Conservation (phyloP, 2,113 vertebrate genomes). For the Platanista minor region DNA sequence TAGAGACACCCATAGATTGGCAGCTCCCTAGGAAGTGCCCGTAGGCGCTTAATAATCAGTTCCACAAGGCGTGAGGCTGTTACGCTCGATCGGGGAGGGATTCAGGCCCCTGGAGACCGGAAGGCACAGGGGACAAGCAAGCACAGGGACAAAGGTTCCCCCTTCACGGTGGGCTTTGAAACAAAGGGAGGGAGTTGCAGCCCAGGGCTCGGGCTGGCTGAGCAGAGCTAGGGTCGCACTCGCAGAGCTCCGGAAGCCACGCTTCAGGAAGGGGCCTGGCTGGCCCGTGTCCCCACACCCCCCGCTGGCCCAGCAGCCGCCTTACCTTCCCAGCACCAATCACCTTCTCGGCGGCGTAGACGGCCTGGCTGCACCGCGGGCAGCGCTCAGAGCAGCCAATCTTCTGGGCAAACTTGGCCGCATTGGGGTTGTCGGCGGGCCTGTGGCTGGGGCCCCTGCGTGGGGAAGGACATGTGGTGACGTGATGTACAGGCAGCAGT, state of each 20-base stretch:
- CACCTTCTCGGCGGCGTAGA: slow-evolving; percentile 95
- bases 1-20: not conserved
- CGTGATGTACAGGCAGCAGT: accelerated
- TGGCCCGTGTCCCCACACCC: accelerated
- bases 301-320: accelerated
- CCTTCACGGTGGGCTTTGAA: not conserved
- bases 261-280: accelerated
- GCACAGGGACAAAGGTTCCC: not conserved
- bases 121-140: not conserved
- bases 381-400: slow-evolving; percentile 90
- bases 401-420: slow-evolving; percentile 89
- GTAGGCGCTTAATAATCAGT: too few relatives aligned
- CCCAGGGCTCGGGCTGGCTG: not conserved
- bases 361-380: slow-evolving; percentile 89
- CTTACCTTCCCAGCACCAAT: slow-evolving; percentile 94
- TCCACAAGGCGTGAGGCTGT: not conserved
- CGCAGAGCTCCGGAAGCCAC: not conserved
- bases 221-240: not conserved
- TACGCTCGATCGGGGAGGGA: too few relatives aligned
- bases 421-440: slow-evolving; percentile 88
- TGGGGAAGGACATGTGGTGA: not conserved
- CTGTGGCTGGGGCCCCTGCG: slow-evolving; percentile 81
- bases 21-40: not conserved
- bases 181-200: not conserved
- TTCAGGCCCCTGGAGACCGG: not conserved